Conservation (phyloP, 1,140 invertebrate species). For the Drosophila yakuba region DNA sequence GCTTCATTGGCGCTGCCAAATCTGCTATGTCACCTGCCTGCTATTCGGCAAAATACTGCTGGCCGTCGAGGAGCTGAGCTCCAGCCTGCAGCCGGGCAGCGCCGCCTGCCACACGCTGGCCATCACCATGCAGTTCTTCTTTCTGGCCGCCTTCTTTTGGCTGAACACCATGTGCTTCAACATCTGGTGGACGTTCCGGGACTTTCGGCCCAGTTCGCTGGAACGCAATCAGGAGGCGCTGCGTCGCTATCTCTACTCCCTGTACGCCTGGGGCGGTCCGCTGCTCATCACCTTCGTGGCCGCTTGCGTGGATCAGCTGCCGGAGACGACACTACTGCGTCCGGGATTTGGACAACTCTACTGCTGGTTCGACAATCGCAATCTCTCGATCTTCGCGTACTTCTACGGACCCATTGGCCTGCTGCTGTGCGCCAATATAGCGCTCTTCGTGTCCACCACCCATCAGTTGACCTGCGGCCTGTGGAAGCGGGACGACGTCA, state of each 20-base stretch:
- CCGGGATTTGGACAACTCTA: constrained; percentile 90
- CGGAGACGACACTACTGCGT: constrained; percentile 86
- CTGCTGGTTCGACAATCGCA: constrained; percentile 92
- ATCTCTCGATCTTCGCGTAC: constrained; percentile 91
- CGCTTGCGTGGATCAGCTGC: constrained; percentile 87
- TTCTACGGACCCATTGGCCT: constrained; percentile 93
- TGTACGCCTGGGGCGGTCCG: constrained; percentile 93
- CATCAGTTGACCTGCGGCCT: constrained; percentile 93
- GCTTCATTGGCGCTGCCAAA: constrained; percentile 93
- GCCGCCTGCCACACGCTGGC: constrained; percentile 90
- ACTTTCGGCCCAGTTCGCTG: constrained; percentile 91
- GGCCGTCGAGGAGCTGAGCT: constrained; percentile 86
- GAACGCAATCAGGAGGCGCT: constrained; percentile 92
- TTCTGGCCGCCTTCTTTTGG: constrained; percentile 97
- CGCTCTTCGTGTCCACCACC: constrained; percentile 92
- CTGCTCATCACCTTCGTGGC: constrained; percentile 90
- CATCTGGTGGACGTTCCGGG: constrained; percentile 97
- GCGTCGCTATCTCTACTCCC: constrained; percentile 90
- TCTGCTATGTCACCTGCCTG: constrained; percentile 92
- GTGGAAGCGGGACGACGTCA: constrained; percentile 94
- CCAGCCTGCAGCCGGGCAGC: constrained; percentile 85
- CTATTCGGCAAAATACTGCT: constrained; percentile 91
- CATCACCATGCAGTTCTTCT: constrained; percentile 95
- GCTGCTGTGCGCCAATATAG: constrained; percentile 90
- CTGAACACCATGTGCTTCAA: constrained; percentile 98